These are phyloP conservation scores for Rhagophthalmus giganteus DNA, from an alignment of 2,888 invertebrate species.

Conservation along the genomic window DNA sequence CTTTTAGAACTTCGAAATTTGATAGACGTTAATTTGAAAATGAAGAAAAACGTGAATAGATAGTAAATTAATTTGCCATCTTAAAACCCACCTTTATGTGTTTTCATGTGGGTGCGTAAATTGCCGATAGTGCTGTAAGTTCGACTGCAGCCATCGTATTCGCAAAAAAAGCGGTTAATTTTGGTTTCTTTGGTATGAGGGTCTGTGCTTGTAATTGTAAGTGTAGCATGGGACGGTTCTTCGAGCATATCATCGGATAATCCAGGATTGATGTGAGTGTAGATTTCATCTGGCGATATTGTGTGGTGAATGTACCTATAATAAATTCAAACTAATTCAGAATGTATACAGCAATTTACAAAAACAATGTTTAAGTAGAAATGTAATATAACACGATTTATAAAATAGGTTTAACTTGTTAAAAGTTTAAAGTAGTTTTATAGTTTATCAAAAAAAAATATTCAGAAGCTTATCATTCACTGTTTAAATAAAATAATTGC, in stretches of 20 bases:
- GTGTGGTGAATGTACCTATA: conserved; percentile 70
- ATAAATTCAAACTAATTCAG: conserved; percentile 31
- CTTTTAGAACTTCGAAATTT: too few relatives aligned
- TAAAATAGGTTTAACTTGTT: too few relatives aligned
- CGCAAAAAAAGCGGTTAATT: conserved; percentile 77
- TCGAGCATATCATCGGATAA: conserved; percentile 64
- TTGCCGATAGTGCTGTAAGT: conserved; percentile 94
- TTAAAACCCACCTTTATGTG: conserved; percentile 78
- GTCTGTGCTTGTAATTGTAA: conserved; percentile 68
- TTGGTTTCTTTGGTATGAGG: conserved; percentile 62
- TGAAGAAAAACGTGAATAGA: too few relatives aligned
- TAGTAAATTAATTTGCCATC: not conserved
- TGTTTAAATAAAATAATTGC: too few relatives aligned
- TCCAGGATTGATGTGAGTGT: conserved; percentile 71
- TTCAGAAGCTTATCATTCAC: too few relatives aligned
- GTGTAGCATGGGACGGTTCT: conserved; percentile 69
- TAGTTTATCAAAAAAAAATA: too few relatives aligned
- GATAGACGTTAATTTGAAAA: too few relatives aligned
- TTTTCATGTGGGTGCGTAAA: conserved; percentile 92
- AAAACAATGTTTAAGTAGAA: too few relatives aligned
- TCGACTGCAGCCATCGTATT: conserved; percentile 83
- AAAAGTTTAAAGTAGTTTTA: too few relatives aligned
- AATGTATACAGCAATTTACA: too few relatives aligned
- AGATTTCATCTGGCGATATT: conserved; percentile 69
- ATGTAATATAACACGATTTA: too few relatives aligned